Conservation (phyloP, 1,140 invertebrate genomes). For the Schlechtendalia chinensis region DNA sequence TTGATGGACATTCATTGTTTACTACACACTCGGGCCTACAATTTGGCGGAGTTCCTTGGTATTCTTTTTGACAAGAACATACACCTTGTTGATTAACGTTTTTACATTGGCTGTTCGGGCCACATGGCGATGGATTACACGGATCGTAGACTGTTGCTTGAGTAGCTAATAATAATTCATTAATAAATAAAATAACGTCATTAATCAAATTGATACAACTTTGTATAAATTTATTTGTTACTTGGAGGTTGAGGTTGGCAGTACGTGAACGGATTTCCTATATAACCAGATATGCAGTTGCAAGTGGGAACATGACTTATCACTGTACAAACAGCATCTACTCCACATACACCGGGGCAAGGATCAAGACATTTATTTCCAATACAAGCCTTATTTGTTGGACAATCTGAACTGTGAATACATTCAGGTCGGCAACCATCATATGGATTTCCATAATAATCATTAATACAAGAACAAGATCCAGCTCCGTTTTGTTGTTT, state of each 20-base stretch:
- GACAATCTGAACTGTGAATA: conserved; percentile 63
- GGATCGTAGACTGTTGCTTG: conserved; percentile 61
- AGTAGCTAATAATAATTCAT: conserved; percentile 53
- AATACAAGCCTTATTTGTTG: conserved; percentile 58
- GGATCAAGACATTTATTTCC: conserved; percentile 59
- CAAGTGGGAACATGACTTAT: conserved; percentile 68
- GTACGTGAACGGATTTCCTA: conserved; percentile 59
- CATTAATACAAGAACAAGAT: conserved; percentile 63
- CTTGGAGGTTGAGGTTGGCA: conserved; percentile 54
- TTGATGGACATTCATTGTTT: conserved; percentile 71
- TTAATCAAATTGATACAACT: background rate
- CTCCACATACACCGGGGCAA: conserved; percentile 61
- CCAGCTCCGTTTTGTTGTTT: conserved; percentile 62
- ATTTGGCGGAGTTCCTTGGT: conserved; percentile 69
- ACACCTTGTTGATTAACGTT: conserved; percentile 64
- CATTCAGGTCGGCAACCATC: conserved; percentile 61
- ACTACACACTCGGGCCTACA: conserved; percentile 75
- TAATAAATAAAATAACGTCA: conserved; percentile 25
- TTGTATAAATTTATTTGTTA: background rate
- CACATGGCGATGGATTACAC: conserved; percentile 75
- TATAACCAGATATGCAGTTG: conserved; percentile 60
- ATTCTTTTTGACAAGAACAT: conserved; percentile 70
- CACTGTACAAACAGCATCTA: conserved; percentile 59
- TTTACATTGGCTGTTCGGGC: conserved; percentile 72
- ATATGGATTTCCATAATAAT: conserved; percentile 63